Evolutionary conservation across 2,113 vertebrate genomes (phyloP).

Genomic region (Ptyas mucosa): DNA sequence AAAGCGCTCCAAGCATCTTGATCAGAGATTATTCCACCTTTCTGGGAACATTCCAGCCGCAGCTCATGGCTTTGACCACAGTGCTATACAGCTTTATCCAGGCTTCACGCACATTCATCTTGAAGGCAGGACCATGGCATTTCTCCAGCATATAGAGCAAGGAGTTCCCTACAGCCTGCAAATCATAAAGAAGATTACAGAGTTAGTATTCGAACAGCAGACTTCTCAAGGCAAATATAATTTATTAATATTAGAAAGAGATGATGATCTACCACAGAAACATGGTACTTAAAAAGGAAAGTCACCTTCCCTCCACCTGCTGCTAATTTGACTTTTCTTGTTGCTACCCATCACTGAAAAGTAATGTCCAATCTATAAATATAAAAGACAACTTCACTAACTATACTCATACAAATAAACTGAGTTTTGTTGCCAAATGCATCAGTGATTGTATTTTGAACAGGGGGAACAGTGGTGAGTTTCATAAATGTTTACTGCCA

Average conservation of each 20-base stretch:
- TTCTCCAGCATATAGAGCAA: slow-evolving; percentile 92
- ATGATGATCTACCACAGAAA: neutral
- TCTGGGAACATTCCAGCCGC: slow-evolving; percentile 78
- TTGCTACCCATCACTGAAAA: neutral
- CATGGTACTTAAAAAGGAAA: neutral
- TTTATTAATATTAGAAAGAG: neutral
- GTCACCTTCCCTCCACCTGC: neutral
- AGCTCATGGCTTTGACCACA: slow-evolving; percentile 86
- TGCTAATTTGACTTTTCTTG: neutral
- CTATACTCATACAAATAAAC: neutral
- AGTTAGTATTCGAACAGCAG: neutral
- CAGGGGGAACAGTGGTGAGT: no score
- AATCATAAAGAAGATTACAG: slow-evolving; percentile 43
- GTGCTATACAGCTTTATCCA: slow-evolving; percentile 87
- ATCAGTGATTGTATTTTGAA: neutral
- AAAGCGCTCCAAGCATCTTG: neutral
- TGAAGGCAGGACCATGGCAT: slow-evolving; percentile 84
- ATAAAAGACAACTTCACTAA: neutral
- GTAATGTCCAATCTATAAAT: neutral
- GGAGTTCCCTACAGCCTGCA: slow-evolving; percentile 86
- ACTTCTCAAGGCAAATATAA: neutral
- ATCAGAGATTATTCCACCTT: slow-evolving; percentile 49
- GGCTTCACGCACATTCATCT: slow-evolving; percentile 76
- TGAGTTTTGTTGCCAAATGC: neutral
- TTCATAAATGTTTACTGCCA: no score